Base-by-base conservation (phyloP, 2,797 vertebrate genomes). In the Hylomyscus alleni region DNA sequence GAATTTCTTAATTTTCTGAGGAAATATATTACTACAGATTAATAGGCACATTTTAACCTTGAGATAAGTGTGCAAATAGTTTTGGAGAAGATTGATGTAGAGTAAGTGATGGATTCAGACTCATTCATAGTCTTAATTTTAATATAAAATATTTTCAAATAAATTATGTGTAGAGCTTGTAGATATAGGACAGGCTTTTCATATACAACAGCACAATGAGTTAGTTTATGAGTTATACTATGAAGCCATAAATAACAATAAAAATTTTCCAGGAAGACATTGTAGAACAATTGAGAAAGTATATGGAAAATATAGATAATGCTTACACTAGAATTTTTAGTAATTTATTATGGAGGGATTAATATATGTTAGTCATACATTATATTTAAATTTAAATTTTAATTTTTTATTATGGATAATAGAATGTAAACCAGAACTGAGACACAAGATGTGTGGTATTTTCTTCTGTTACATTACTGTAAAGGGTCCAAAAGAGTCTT, bases 391-490 rank as follows among this genome's bases (percentile, higher is more conserved):
- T 40, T 9, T 56, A 65, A 10, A 44, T 89, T 12, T 56, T 50
- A 62, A 72, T 3, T 83, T 93, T 82, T 91, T 91, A 95, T 54
- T 29, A 89, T 75, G 37, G 13, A 90, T 56, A 81, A 26, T 56
- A 3, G 67, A 13, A 83, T 67, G 44, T 93, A 80, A 93, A 65
- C 7, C 14, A 77, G 12, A 89, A 47, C 75, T 17, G 85, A 73
- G 1, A 4, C 44, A 40, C 65, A 37, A 89, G 9, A 83, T 62
- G 82, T 12, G 72, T 86, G 40, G 1, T 75, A 56, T 67, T 82
- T 56, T 52, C 56, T 73, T 1, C 72, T 94, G 56, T 54, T 82
- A 56, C 4, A 40, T 17, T 52, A 37, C 84, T 54, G 13, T 47
- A 91, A 80, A 12, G 1, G 7, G 0, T 20, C n/a, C 78, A 52